Percentiles rank a stretch among this genome's conserved stretches.
Conservation (phyloP, 2,888 invertebrate species). For the Odiellus spinosus region DNA sequence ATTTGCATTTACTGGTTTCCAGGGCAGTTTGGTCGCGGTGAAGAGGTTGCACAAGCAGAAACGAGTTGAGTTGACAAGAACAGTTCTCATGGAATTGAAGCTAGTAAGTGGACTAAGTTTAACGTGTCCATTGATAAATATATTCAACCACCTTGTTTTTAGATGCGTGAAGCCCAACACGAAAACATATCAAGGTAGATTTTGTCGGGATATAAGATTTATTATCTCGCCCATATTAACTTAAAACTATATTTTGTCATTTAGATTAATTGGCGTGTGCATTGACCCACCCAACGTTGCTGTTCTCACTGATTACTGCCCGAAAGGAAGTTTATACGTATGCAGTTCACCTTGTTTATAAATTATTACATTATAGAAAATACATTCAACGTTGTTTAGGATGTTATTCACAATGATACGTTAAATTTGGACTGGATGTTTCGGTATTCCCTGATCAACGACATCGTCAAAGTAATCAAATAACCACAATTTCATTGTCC, state of each 20-base stretch:
- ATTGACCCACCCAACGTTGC: slow-evolving; percentile 78
- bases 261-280: slow-evolving; percentile 87
- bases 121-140: too few relatives aligned
- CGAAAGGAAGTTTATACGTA: slow-evolving; percentile 92
- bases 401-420: slow-evolving; percentile 18
- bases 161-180: slow-evolving; percentile 75
- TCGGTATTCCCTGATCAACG: slow-evolving; percentile 19
- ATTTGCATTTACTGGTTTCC: background rate
- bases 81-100: slow-evolving; percentile 23
- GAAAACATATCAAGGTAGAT: slow-evolving; percentile 62
- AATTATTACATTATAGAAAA: background rate
- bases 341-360: slow-evolving; percentile 28
- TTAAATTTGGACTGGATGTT: slow-evolving; percentile 20
- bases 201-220: too few relatives aligned
- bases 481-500: slow-evolving; percentile 20
- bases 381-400: slow-evolving; percentile 4
- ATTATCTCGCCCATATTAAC: too few relatives aligned
- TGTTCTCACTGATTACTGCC: slow-evolving; percentile 92
- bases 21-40: slow-evolving; percentile 21
- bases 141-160: background rate
- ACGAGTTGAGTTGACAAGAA: slow-evolving; percentile 21
- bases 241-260: too few relatives aligned
- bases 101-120: slow-evolving; percentile 16
- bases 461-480: slow-evolving; percentile 20
- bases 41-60: slow-evolving; percentile 18